Percentiles rank a stretch among this genome's conserved stretches.
Conservation (phyloP, 2,888 invertebrate genomes). For the Osmoderma eremita region DNA sequence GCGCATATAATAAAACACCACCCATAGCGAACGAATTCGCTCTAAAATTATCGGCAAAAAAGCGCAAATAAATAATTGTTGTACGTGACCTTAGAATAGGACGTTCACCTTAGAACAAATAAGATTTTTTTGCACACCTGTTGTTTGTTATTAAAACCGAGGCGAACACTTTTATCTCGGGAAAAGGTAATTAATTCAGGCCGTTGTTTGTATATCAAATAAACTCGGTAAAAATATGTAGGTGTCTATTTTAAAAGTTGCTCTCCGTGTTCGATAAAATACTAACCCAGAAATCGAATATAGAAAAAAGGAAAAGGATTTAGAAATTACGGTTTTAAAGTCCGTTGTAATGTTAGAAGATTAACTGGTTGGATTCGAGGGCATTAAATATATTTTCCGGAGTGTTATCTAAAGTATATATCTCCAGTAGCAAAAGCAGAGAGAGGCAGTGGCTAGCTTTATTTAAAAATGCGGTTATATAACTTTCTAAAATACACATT, state of each 20-base stretch:
- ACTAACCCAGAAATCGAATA: slow-evolving; percentile 5
- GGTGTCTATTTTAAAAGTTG: neutral
- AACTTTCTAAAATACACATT: slow-evolving; percentile 16
- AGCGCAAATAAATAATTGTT: slow-evolving; percentile 1
- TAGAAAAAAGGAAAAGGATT: too few relatives aligned
- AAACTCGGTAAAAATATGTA: neutral
- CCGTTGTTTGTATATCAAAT: neutral
- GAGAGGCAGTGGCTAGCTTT: neutral
- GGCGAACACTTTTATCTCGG: slow-evolving; percentile 6
- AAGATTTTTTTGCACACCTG: slow-evolving; percentile 27
- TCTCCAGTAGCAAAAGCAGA: neutral
- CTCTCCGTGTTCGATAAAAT: neutral
- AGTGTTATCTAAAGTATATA: slow-evolving; percentile 11
- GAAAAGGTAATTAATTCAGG: neutral
- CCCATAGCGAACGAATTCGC: too few relatives aligned
- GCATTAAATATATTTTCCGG: slow-evolving; percentile 1
- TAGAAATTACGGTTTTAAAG: too few relatives aligned
- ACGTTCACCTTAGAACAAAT: slow-evolving; percentile 28
- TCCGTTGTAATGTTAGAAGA: too few relatives aligned
- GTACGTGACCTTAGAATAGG: slow-evolving; percentile 22
- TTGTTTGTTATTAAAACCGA: slow-evolving; percentile 17
- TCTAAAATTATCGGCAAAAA: neutral
- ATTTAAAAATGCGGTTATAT: slow-evolving; percentile 11
- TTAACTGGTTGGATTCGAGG: neutral
- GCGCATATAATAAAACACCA: too few relatives aligned